phyloP scores from a whole-genome alignment of 1,140 invertebrate genomes.

The Lasioglossum baleicum region DNA sequence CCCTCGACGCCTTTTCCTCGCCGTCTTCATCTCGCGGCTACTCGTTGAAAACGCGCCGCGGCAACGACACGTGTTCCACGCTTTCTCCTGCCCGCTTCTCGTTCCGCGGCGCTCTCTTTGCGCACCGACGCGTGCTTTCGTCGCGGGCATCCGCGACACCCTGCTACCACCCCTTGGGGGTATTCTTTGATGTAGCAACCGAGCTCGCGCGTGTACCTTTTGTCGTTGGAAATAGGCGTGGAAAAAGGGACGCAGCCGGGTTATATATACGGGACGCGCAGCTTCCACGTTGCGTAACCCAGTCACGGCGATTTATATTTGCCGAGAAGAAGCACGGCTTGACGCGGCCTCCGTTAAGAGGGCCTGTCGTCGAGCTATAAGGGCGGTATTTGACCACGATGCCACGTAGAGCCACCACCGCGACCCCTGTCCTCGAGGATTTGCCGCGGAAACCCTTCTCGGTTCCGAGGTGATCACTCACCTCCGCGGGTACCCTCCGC shows the following conservation, averaged over 20 bases:
- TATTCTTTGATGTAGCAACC: conserved; percentile 29
- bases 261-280: too few species aligned
- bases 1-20: too few species aligned
- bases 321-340: too few species aligned
- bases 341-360: too few species aligned
- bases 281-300: too few species aligned
- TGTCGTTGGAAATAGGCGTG: background rate
- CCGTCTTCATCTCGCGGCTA: too few species aligned
- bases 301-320: conserved; percentile 24
- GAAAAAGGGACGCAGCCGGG: too few species aligned
- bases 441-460: conserved; percentile 58
- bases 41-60: conserved; percentile 14
- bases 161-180: too few species aligned
- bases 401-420: conserved; percentile 50
- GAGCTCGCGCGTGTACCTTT: background rate
- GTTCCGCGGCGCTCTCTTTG: too few species aligned
- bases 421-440: conserved; percentile 68
- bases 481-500: conserved; percentile 38
- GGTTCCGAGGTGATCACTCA: conserved; percentile 64
- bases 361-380: conserved; percentile 44
- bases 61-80: conserved; percentile 53
- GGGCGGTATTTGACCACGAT: conserved; percentile 38
- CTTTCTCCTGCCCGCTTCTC: conserved; percentile 2
- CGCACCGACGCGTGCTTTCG: conserved; percentile 12
- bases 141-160: background rate